Evolutionary conservation across 1,140 invertebrate species (phyloP), one percentile per base, ranked within the genome.

Genomic region (Theocolax elegans): DNA sequence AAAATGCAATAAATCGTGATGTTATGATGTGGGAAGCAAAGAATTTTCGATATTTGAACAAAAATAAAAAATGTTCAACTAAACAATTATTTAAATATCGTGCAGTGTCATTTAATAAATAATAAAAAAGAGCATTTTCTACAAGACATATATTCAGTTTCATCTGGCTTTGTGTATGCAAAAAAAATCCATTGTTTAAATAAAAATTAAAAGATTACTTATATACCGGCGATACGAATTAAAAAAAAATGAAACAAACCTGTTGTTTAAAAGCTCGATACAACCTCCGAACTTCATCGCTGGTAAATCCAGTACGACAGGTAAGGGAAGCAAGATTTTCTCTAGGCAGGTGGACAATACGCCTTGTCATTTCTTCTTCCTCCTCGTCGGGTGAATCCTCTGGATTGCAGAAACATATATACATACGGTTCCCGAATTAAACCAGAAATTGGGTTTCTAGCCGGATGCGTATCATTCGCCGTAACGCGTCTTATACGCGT

Each of bases 211-310:
- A n/a, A n/a, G n/a, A n/a, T n/a, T n/a, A n/a, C n/a, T n/a, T n/a
- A n/a, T n/a, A n/a, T n/a, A n/a, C n/a, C n/a, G n/a, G n/a, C n/a
- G 10, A 35, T 35, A 35, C 10, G 31, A 35, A 35, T 35, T 10
- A 35, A 6, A 35, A 35, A 6, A 35, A 35, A 6, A 35, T 6
- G 10, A 35, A 21, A 40, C n/a, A 13, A 19, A 67, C 65, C 65
- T 67, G 58, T 21, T 84, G 81, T 44, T 84, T 84, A 29, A 84
- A 83, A n/a, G 69, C 75, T 0, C 79, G 73, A 58, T 85, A 84
- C 4, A 85, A 35, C 21, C 60, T 76, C 10, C 79, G 74, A 38
- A 85, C 79, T 63, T 84, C 77, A 3, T 78, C 65, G 49, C 75
- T 82, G 0, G 76, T 72, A 60, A 84, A 85, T 46, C 81, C 81